Conservation (phyloP, 1,140 invertebrate species). For the Nylanderia fulva region DNA sequence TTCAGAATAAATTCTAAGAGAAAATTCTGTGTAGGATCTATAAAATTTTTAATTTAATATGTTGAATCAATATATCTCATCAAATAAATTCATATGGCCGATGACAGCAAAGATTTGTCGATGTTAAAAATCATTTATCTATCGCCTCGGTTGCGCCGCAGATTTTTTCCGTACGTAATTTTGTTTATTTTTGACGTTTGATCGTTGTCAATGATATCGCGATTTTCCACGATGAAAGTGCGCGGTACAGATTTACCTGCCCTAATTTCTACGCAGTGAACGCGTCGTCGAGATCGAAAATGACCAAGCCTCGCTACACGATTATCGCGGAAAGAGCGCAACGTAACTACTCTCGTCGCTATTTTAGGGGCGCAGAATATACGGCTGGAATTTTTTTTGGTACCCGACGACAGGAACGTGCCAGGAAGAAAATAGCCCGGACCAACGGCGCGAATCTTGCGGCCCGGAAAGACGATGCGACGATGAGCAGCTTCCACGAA, state of each 20-base stretch:
- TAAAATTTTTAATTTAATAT: background rate
- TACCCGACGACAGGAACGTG: slow-evolving; percentile 69
- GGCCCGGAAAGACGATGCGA: slow-evolving; percentile 61
- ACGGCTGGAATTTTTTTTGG: slow-evolving; percentile 56
- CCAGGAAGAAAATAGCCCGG: slow-evolving; percentile 74
- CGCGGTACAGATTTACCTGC: background rate
- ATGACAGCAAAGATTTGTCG: background rate
- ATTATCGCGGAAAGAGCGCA: slow-evolving; percentile 61
- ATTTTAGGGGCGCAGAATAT: slow-evolving; percentile 65
- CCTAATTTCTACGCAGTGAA: slow-evolving; percentile 25
- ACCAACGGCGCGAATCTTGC: slow-evolving; percentile 74
- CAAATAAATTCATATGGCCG: background rate
- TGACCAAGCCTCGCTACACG: slow-evolving; percentile 7
- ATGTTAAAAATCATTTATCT: background rate
- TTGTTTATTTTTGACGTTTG: slow-evolving; percentile 8
- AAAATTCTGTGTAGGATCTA: no score
- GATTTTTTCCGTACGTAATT: background rate
- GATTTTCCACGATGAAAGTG: slow-evolving; percentile 15
- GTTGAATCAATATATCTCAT: background rate
- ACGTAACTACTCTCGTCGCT: slow-evolving; percentile 66
- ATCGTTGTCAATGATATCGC: slow-evolving; percentile 2
- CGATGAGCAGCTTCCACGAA: slow-evolving; percentile 44
- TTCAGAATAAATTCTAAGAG: no score
- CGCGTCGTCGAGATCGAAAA: slow-evolving; percentile 31
- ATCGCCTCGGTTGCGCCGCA: background rate